Evolutionary conservation across 1,140 invertebrate genomes (phyloP).

Genomic region (Brachionus angularis): DNA sequence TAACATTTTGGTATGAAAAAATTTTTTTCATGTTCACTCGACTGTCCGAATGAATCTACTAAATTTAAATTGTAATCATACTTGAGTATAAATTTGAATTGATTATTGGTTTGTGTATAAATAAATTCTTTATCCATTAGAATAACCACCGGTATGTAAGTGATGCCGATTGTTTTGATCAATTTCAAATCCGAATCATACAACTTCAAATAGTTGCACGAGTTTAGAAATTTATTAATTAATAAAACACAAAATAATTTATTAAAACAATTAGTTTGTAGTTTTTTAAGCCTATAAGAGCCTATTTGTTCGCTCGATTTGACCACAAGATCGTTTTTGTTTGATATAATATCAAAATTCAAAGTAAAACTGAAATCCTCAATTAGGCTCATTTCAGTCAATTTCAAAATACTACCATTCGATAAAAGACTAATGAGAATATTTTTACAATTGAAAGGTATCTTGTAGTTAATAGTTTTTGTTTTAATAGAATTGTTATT

Average conservation of each 20-base stretch:
- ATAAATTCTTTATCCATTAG: not conserved
- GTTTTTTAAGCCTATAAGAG: conserved; percentile 10
- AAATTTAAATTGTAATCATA: not conserved
- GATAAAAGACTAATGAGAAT: conserved; percentile 1
- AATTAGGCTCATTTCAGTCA: not conserved
- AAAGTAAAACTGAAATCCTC: conserved; percentile 26
- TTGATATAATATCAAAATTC: not conserved
- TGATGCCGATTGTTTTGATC: not conserved
- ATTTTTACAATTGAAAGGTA: conserved; percentile 35
- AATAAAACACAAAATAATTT: not conserved
- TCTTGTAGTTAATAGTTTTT: conserved; percentile 4
- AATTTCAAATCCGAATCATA: conserved; percentile 24
- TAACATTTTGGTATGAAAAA: conserved; percentile 6
- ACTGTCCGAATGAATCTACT: not conserved
- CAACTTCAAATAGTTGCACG: conserved; percentile 13
- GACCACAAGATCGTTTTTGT: not conserved
- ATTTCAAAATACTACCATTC: not conserved
- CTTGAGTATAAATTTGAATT: not conserved
- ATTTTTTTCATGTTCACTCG: not conserved
- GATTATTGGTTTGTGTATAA: not conserved
- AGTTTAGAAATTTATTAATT: conserved; percentile 10
- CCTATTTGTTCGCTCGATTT: conserved; percentile 23
- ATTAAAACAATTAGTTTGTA: conserved; percentile 1
- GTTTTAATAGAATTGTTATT: conserved; percentile 5
- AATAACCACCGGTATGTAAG: not conserved